Conservation (phyloP, 2,797 vertebrate genomes). For the Hydrophis major region DNA sequence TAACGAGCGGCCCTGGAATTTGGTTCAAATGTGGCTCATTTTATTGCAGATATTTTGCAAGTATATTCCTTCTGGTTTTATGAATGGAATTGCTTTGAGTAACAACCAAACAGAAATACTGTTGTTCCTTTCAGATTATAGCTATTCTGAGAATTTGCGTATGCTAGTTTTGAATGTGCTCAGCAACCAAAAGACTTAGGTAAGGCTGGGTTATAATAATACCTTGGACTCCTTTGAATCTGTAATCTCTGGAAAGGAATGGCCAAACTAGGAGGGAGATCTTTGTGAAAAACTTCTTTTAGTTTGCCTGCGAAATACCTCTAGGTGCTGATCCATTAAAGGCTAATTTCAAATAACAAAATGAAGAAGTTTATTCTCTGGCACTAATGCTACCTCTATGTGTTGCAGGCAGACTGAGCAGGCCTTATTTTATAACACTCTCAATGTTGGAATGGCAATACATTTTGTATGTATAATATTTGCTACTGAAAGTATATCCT, state of each 20-base stretch:
- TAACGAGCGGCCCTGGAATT: neutral
- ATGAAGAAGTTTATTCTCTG: slow-evolving; percentile 4
- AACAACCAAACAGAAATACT: neutral
- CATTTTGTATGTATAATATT: neutral
- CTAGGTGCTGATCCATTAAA: rapidly evolving
- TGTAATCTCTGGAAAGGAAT: neutral
- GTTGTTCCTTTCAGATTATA: neutral
- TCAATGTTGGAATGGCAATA: neutral
- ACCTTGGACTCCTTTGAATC: neutral
- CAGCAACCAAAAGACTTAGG: neutral
- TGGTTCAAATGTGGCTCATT: neutral
- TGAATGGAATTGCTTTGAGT: neutral
- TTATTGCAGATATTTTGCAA: neutral
- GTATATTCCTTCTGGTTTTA: neutral
- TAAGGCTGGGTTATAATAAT: neutral
- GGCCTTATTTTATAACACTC: neutral
- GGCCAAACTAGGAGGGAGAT: neutral
- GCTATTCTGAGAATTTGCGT: neutral
- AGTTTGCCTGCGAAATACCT: rapidly evolving
- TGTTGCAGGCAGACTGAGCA: neutral
- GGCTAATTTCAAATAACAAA: neutral
- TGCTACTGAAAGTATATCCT: neutral
- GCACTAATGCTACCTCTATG: neutral
- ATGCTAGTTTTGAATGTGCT: neutral
- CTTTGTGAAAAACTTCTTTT: neutral